These are phyloP conservation scores for Drosophila picticornis DNA, from an alignment of 2,888 invertebrate species.

Conservation along the genomic window DNA sequence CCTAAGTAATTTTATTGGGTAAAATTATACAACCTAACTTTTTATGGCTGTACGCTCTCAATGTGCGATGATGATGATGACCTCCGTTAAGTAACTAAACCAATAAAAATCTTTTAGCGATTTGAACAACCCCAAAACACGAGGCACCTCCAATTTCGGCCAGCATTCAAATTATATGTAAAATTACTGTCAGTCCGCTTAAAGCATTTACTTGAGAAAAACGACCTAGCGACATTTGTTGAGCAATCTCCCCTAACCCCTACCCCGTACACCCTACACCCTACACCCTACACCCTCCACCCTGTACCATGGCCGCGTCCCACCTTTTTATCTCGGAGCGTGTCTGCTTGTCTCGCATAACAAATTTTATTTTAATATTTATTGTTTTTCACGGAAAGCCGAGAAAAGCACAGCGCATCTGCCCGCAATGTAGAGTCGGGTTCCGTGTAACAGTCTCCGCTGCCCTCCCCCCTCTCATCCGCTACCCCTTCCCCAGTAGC, in stretches of 20 bases:
- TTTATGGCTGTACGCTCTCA: conserved; percentile 4
- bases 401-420: conserved; percentile 63
- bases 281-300: neutral
- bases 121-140: conserved; percentile 9
- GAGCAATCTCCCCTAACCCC: neutral
- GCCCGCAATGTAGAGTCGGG: conserved; percentile 14
- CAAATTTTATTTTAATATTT: conserved; percentile 79
- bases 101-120: conserved; percentile 41
- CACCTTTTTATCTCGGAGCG: conserved; percentile 37
- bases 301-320: neutral
- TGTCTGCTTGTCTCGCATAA: conserved; percentile 66
- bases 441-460: neutral
- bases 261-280: no score
- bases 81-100: conserved; percentile 13
- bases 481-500: neutral
- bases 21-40: neutral
- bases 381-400: conserved; percentile 74
- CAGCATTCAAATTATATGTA: conserved; percentile 72
- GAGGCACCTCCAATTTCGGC: conserved; percentile 18
- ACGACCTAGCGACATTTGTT: conserved; percentile 53
- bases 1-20: neutral
- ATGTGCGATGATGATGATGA: conserved; percentile 2
- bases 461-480: neutral
- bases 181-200: conserved; percentile 74
- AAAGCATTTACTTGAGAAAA: conserved; percentile 59